These are phyloP conservation scores for Listronotus oregonensis DNA, from an alignment of 1,140 invertebrate genomes.

Conservation along the genomic window DNA sequence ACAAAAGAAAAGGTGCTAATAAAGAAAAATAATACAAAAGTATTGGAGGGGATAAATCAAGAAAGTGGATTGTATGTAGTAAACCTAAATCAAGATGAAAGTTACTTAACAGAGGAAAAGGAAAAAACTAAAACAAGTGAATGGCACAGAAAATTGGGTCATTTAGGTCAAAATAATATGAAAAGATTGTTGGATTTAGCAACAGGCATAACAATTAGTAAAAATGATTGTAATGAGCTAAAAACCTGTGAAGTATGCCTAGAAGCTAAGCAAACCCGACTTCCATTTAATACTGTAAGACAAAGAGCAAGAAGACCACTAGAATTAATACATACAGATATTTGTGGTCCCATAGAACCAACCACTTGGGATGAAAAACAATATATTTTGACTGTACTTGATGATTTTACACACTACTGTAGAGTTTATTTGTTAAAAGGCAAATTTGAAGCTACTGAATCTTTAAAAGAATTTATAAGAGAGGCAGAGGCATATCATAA, in stretches of 20 bases:
- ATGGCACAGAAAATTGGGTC: conserved; percentile 19
- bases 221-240: conserved; percentile 2
- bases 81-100: no score
- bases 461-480: conserved; percentile 17
- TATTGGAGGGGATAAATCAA: no score
- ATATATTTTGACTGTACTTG: conserved; percentile 53
- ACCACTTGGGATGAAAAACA: conserved; percentile 26
- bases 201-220: conserved; percentile 1
- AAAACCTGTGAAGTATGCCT: conserved; percentile 1
- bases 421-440: conserved; percentile 47
- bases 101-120: no score
- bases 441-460: conserved; percentile 31
- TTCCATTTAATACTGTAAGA: not conserved
- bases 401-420: conserved; percentile 51
- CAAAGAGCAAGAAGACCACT: conserved; percentile 1
- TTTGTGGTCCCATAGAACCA: conserved; percentile 16
- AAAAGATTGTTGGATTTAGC: conserved; percentile 10
- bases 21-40: no score
- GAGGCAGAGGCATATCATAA: conserved; percentile 6
- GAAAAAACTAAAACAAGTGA: not conserved
- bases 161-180: conserved; percentile 13
- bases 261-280: not conserved
- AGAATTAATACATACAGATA: conserved; percentile 13
- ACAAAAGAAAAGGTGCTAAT: no score
- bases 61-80: no score